Base-by-base conservation (phyloP, 2,888 invertebrate genomes). In the Andrena hattorfiana region DNA sequence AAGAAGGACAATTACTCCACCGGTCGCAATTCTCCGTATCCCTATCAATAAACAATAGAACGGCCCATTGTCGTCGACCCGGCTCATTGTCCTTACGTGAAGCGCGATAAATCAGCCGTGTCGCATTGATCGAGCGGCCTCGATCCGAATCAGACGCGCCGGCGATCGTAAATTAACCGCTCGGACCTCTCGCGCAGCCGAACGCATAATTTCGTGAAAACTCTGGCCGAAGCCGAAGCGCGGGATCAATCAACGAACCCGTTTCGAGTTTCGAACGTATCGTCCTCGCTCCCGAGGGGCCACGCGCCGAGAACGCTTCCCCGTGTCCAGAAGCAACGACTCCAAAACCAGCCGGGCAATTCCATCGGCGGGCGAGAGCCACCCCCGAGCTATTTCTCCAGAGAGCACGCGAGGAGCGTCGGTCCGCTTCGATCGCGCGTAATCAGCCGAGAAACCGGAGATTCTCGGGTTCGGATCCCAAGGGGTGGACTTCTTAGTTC, bases 121-220 rank as follows among this genome's bases (percentile, higher is more conserved):
- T 73, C 60, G 67, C 76, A 66, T 81, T 71, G 81, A 87, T 85
- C 77, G 85, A 85, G 77, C 87, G 83, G 87, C 72, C 72, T 81
- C 84, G 81, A 87, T 85, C 73, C 74, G 81, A 81, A 87, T 87
- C 74, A 77, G 86, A 85, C 73, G 78, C 76, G 64, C 60, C 76
- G 71, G 64, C 56, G 74, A 71, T 81, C 87, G 81, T 87, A 87
- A 87, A 85, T 87, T 82, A 87, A 68, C 77, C 73, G 72, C 75
- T 54, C n/a, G 66, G 73, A 82, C 63, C 78, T 81, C 80, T 69
- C 76, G 56, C 26, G 42, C 10, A 26, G 10, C 20, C 35, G 48
- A 32, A 32, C 35, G 30, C 70, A 51, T 70, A 70, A 76, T 76
- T 76, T 30, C 20, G 8, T 10, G 7, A 68, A 54, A 35, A 26